Conservation (phyloP, 2,797 vertebrate species). For the Molossus alvarezi region DNA sequence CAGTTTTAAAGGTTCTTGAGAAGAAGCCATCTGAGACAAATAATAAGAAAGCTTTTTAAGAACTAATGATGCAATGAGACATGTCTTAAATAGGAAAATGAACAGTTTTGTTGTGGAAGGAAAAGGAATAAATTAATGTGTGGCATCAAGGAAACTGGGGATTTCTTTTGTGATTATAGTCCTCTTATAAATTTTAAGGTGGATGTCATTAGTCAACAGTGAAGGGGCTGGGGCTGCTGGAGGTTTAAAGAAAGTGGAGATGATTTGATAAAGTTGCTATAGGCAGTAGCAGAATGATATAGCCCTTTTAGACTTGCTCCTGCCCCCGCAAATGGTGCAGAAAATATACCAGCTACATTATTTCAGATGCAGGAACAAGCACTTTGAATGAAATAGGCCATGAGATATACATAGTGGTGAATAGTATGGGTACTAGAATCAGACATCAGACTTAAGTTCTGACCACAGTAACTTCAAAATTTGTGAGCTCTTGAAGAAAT, state of each 20-base stretch:
- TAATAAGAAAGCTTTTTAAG: background rate
- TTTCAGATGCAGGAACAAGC: background rate
- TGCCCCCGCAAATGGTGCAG: no score
- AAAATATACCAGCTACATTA: background rate
- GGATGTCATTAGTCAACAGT: background rate
- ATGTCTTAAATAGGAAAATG: background rate
- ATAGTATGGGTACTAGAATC: background rate
- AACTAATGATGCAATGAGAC: background rate
- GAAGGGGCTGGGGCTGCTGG: background rate
- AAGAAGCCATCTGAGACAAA: background rate
- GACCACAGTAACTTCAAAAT: background rate
- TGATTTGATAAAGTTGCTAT: background rate
- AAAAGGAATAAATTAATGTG: background rate
- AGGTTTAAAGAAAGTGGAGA: background rate
- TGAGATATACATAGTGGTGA: background rate
- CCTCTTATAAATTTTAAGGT: background rate
- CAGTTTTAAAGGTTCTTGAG: background rate
- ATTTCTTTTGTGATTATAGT: slow-evolving; percentile 5
- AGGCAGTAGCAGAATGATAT: background rate
- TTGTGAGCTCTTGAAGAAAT: background rate
- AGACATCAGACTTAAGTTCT: background rate
- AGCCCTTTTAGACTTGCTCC: background rate
- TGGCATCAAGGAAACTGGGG: background rate
- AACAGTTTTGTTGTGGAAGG: background rate
- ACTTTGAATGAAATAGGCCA: background rate